Evolutionary conservation across 2,888 invertebrate genomes (phyloP), one percentile per base, ranked within the genome.

Genomic region (Volucella zonaria): DNA sequence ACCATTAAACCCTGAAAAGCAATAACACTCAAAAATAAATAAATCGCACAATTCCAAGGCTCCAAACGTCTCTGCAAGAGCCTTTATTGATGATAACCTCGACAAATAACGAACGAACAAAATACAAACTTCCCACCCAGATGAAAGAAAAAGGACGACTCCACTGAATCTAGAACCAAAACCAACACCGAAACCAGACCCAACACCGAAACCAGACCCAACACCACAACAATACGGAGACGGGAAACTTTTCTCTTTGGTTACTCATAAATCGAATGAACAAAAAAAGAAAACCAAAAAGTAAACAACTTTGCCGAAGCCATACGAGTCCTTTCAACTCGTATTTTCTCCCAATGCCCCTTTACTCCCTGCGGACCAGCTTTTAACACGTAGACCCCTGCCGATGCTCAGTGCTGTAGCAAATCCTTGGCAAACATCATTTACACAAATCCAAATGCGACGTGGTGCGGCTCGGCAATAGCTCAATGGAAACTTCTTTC

Each of bases 371-470:
- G 18, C 15, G 10, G 49, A 18, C 49, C 47, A n/a, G 23, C 61
- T 80, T 52, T 61, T 38, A 51, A 51, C 73, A 73, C 74, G 61
- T 74, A 62, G 45, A 62, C 45, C 54, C 54, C 31, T 31, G 31
- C 31, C 31, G 31, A 6, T 31, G 31, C 6, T 31, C 2, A 6
- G 6, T 9, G 15, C 14, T 68, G 75, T 62, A 75, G 58, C 75
- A 80, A 80, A 80, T 80, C 75, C 68, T 56, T 49, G 49, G 47
- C 68, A 73, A 78, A 67, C 81, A 78, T 78, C 68, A 78, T 82
- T 62, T 82, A 78, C 73, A 73, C 73, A 82, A 82, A 82, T 61
- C 66, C 45, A 51, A 82, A 68, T 73, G 67, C 78, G 47, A 47
- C 56, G 31, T 56, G 45, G 23, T 73, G 67, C 77, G n/a, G 12